Evolutionary conservation across 2,888 invertebrate species (phyloP).

Genomic region (Calliscelio sp.): DNA sequence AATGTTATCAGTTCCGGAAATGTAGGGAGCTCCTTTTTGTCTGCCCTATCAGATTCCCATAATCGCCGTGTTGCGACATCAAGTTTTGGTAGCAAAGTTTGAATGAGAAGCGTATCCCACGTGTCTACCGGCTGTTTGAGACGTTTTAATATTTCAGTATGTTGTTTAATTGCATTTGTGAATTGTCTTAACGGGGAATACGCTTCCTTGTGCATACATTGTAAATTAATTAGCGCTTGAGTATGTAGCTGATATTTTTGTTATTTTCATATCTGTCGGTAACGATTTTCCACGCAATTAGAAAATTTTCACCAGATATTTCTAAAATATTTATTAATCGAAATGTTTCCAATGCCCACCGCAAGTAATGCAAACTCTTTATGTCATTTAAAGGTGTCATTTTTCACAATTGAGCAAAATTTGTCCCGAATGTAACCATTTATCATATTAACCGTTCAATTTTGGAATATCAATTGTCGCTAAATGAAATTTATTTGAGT

Average conservation of each 20-base stretch:
- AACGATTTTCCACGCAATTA: too few species aligned
- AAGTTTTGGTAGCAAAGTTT: not conserved
- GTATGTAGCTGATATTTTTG: not conserved
- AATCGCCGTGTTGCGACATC: not conserved
- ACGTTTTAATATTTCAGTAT: not conserved
- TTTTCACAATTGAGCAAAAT: too few species aligned
- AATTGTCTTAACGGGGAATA: not conserved
- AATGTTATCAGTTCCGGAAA: conserved; percentile 4
- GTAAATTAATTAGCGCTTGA: not conserved
- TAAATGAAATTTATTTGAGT: too few species aligned
- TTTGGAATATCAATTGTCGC: too few species aligned
- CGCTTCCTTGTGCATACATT: not conserved
- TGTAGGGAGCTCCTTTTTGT: not conserved
- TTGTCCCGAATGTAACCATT: too few species aligned
- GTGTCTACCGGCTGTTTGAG: not conserved
- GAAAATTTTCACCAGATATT: too few species aligned
- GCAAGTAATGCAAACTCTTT: too few species aligned
- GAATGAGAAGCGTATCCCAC: conserved; percentile 13
- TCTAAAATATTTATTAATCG: too few species aligned
- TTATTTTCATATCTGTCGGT: not conserved
- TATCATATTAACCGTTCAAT: too few species aligned
- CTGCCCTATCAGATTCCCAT: not conserved
- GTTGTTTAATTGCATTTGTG: not conserved
- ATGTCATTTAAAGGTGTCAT: too few species aligned
- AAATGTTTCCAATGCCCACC: too few species aligned